These are phyloP conservation scores for Desmodus rotundus DNA, from an alignment of 2,113 vertebrate species.

Conservation along the genomic window DNA sequence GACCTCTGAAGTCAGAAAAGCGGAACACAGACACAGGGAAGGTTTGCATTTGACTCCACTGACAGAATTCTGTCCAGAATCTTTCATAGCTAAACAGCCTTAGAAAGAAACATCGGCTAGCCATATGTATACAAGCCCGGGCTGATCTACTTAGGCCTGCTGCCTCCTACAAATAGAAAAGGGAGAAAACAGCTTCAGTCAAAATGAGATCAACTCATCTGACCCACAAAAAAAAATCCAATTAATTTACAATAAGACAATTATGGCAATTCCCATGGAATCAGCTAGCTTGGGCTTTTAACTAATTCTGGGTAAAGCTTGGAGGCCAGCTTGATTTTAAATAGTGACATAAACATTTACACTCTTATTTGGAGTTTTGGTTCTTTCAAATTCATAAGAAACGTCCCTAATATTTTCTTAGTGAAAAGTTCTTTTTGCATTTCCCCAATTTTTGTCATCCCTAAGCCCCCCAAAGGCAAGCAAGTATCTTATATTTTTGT, in stretches of 20 bases:
- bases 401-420: not conserved
- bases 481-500: not conserved
- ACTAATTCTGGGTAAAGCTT: not conserved
- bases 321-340: slow-evolving; percentile 21
- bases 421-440: not conserved
- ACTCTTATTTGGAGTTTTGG: not conserved
- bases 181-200: slow-evolving; percentile 23
- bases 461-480: not conserved
- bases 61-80: not conserved
- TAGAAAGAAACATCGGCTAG: not conserved
- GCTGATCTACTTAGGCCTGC: slow-evolving; percentile 4
- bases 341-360: not conserved
- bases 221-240: slow-evolving; percentile 62
- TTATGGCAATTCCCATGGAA: slow-evolving; percentile 60
- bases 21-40: not conserved
- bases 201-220: slow-evolving; percentile 69
- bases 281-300: slow-evolving; percentile 27
- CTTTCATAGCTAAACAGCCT: not conserved
- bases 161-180: slow-evolving; percentile 28
- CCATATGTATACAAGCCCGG: not conserved
- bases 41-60: not conserved
- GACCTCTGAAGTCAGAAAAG: not conserved
- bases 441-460: slow-evolving; percentile 11
- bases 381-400: slow-evolving; percentile 25
- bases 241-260: slow-evolving; percentile 66